phyloP scores from a whole-genome alignment of 2,888 invertebrate species.

The Pollenia angustigena region DNA sequence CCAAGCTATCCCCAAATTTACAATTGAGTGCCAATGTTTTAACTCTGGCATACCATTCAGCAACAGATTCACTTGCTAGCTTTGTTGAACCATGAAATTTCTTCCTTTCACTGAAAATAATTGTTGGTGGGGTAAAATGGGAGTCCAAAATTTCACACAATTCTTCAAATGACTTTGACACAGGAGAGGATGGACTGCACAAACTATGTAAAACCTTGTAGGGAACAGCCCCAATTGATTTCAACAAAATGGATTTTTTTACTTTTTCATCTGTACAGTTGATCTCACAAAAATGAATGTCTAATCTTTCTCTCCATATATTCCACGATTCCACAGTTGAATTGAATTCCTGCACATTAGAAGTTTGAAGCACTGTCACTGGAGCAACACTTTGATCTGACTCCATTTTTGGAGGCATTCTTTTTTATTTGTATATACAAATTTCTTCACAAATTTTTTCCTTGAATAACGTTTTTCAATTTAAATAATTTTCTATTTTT shows the following conservation, averaged over 20 bases:
- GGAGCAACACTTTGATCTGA: background rate
- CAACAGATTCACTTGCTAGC: constrained; percentile 32
- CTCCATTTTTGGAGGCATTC: constrained; percentile 10
- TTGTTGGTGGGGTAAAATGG: constrained; percentile 20
- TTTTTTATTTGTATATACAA: constrained; percentile 19
- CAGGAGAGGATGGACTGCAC: constrained; percentile 41
- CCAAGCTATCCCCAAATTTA: background rate
- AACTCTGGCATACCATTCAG: constrained; percentile 22
- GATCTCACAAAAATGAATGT: constrained; percentile 47
- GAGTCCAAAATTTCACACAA: constrained; percentile 21
- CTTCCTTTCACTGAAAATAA: constrained; percentile 1
- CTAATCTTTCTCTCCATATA: constrained; percentile 31
- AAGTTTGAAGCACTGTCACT: constrained; percentile 8
- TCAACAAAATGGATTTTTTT: constrained; percentile 34
- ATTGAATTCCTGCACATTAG: constrained; percentile 23
- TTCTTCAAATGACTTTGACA: constrained; percentile 19
- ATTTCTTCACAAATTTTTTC: constrained; percentile 1
- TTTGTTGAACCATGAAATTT: background rate
- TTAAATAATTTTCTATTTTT: background rate
- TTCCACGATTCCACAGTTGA: constrained; percentile 33
- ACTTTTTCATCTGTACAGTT: constrained; percentile 43
- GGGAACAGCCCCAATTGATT: constrained; percentile 35
- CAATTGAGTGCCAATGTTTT: constrained; percentile 17
- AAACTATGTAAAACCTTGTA: constrained; percentile 46
- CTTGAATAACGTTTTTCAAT: background rate